These are phyloP conservation scores for Cercopithecus mitis DNA, from an alignment of 2,797 vertebrate genomes.

Conservation along the genomic window DNA sequence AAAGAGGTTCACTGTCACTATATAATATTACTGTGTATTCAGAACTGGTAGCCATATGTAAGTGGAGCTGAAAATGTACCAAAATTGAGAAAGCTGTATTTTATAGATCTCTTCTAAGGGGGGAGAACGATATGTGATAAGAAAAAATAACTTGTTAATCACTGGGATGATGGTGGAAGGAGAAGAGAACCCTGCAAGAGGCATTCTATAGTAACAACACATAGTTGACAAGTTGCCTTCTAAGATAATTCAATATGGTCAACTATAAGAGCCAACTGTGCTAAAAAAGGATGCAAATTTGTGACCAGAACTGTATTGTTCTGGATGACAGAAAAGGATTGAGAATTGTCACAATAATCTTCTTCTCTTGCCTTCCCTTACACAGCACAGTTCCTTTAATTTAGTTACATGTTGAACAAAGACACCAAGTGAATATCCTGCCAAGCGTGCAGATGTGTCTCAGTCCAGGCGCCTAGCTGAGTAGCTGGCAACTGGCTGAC, in stretches of 20 bases:
- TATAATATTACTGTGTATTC: background rate
- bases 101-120: background rate
- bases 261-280: background rate
- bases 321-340: conserved; percentile 13
- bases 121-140: background rate
- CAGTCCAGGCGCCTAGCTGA: background rate
- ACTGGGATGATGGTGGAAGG: background rate
- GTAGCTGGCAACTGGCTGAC: background rate
- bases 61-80: background rate
- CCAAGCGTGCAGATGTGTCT: background rate
- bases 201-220: background rate
- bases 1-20: background rate
- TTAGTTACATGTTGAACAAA: background rate
- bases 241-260: background rate
- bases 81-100: conserved; percentile 1
- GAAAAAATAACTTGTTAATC: background rate
- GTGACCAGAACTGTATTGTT: background rate
- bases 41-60: background rate
- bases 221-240: background rate
- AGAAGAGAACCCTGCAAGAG: background rate
- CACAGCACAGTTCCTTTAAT: background rate
- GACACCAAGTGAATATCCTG: background rate
- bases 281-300: background rate
- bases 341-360: background rate
- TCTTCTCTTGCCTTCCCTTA: background rate